Evolutionary conservation across 37 sponge, comb jelly and placozoan species (phyloP).

Genomic region (Haliclona indistincta): DNA sequence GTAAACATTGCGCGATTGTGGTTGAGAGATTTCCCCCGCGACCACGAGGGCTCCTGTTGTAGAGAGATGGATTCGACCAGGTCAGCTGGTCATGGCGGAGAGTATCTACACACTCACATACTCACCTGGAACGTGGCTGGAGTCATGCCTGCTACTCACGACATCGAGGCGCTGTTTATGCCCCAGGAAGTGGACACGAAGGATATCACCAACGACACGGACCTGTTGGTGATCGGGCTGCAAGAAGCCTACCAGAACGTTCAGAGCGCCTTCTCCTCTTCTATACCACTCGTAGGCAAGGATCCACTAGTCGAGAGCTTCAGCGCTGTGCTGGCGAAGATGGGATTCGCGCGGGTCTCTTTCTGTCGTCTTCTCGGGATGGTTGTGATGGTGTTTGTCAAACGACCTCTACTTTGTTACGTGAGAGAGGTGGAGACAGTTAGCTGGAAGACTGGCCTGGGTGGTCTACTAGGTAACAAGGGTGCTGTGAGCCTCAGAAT

Average conservation of each 20-base stretch:
- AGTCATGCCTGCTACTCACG: neutral
- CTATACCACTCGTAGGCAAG: conserved; percentile 52
- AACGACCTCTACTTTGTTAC: conserved; percentile 75
- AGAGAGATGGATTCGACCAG: too few relatives aligned
- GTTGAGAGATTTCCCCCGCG: too few relatives aligned
- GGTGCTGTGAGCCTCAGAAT: conserved; percentile 71
- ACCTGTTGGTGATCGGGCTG: conserved; percentile 65
- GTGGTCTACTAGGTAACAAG: conserved; percentile 80
- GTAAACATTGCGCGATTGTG: too few relatives aligned
- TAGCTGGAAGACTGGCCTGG: conserved; percentile 65
- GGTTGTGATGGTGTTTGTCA: conserved; percentile 73
- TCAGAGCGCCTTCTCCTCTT: conserved; percentile 50
- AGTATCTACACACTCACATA: conserved; percentile 19
- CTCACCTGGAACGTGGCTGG: conserved; percentile 76
- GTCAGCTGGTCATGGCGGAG: neutral
- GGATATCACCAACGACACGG: conserved; percentile 23
- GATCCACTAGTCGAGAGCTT: conserved; percentile 57
- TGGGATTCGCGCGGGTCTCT: conserved; percentile 51
- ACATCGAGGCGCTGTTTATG: conserved; percentile 50
- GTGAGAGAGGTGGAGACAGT: conserved; percentile 30
- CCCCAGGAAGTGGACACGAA: conserved; percentile 44
- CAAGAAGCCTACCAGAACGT: conserved; percentile 69
- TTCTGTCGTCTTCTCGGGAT: conserved; percentile 54
- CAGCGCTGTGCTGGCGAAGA: conserved; percentile 29
- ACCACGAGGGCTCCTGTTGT: too few relatives aligned